Evolutionary conservation across 2,113 vertebrate species (phyloP).

Genomic region (Spheniscus mendiculus): DNA sequence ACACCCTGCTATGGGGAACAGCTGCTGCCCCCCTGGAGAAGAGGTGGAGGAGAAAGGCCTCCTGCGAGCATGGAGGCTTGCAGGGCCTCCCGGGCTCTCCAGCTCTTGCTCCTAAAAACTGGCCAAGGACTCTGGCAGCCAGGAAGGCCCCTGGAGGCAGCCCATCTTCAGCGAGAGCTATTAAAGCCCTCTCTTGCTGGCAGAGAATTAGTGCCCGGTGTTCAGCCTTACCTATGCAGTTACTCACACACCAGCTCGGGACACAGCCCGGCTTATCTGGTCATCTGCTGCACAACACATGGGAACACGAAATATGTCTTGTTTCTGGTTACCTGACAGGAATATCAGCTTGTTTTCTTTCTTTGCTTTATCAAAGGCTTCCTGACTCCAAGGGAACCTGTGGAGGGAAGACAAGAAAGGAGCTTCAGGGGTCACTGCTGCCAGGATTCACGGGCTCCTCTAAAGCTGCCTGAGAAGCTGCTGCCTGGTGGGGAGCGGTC

Average conservation of each 20-base stretch:
- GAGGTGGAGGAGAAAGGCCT: neutral
- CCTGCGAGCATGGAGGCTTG: neutral
- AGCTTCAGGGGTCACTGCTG: neutral
- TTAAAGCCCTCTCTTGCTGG: too few relatives aligned
- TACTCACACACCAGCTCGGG: neutral
- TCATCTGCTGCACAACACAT: fast-evolving
- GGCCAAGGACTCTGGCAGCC: too few relatives aligned
- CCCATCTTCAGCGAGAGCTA: too few relatives aligned
- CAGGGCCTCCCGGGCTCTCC: neutral
- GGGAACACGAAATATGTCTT: neutral
- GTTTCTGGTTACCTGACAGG: slow-evolving; percentile 83
- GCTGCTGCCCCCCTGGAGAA: neutral
- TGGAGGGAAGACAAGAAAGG: neutral
- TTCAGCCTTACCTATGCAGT: too few relatives aligned
- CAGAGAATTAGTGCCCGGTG: too few relatives aligned
- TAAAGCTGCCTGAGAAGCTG: neutral
- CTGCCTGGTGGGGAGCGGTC: neutral
- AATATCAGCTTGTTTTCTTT: slow-evolving; percentile 92
- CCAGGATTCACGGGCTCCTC: neutral
- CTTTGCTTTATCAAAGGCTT: slow-evolving; percentile 91
- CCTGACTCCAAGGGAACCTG: slow-evolving; percentile 93
- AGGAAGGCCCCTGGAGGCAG: too few relatives aligned
- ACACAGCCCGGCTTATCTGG: neutral
- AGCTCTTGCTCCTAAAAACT: neutral
- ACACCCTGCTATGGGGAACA: neutral